These are phyloP conservation scores for Drosophila grimshawi DNA, from an alignment of 1,140 invertebrate species.

Conservation along the genomic window DNA sequence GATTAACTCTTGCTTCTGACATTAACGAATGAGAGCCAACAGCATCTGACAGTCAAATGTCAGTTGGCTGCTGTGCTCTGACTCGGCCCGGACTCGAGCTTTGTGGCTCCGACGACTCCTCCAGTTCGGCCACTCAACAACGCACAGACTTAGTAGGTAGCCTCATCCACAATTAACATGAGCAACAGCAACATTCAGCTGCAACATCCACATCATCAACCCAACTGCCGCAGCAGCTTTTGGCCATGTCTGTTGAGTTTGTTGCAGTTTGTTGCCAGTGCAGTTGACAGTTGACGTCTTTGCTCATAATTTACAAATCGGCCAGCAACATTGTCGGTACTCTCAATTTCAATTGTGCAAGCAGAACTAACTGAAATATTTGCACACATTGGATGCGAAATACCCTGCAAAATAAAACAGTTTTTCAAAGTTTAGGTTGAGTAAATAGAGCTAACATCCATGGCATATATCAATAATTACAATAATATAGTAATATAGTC, in stretches of 20 bases:
- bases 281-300: conserved; percentile 48
- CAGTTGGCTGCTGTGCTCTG: conserved; percentile 72
- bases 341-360: conserved; percentile 30
- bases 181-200: neutral
- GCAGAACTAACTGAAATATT: neutral
- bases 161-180: conserved; percentile 3
- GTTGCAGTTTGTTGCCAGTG: conserved; percentile 40
- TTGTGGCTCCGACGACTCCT: neutral
- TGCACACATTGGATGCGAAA: neutral
- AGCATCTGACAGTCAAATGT: conserved; percentile 82
- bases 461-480: too few species aligned
- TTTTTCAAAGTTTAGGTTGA: neutral
- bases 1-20: conserved; percentile 80
- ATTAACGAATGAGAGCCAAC: conserved; percentile 83
- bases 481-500: too few species aligned
- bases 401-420: conserved; percentile 4
- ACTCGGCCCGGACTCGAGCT: neutral
- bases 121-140: conserved; percentile 12
- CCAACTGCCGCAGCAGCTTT: conserved; percentile 25
- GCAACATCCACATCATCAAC: neutral
- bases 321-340: conserved; percentile 24
- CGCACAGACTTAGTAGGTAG: conserved; percentile 26
- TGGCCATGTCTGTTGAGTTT: conserved; percentile 34
- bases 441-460: too few species aligned
- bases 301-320: conserved; percentile 54